Evolutionary conservation across 1,140 invertebrate genomes (phyloP).

Genomic region (Leptoteleia sp.): DNA sequence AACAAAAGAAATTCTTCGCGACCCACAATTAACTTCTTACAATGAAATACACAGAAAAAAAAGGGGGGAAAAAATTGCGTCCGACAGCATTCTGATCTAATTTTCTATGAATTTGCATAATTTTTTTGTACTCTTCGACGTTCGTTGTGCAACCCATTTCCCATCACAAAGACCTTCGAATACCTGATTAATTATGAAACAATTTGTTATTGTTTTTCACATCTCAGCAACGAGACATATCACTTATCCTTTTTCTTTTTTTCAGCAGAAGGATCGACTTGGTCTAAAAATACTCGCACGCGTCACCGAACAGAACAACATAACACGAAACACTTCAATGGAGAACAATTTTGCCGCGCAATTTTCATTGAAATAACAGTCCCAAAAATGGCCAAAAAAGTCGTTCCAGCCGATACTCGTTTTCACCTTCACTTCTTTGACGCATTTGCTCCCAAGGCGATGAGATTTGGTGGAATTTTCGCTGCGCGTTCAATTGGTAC

Average conservation of each 20-base stretch:
- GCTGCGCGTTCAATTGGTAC: too few relatives aligned
- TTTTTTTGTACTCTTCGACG: slow-evolving; percentile 10
- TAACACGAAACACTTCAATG: too few relatives aligned
- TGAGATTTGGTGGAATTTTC: too few relatives aligned
- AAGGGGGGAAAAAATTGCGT: too few relatives aligned
- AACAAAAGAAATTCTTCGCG: neutral
- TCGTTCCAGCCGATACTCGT: too few relatives aligned
- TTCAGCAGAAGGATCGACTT: neutral
- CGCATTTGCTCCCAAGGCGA: too few relatives aligned
- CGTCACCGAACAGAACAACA: neutral
- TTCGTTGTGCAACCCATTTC: slow-evolving; percentile 2
- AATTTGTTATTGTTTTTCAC: slow-evolving; percentile 28
- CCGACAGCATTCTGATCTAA: neutral
- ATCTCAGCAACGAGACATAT: neutral
- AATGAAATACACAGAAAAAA: too few relatives aligned
- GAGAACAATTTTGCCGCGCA: neutral
- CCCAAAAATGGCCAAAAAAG: neutral
- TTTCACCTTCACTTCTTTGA: too few relatives aligned
- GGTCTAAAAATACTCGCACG: neutral
- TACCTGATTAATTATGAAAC: slow-evolving; percentile 24
- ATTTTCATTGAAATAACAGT: neutral
- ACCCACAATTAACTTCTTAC: too few relatives aligned
- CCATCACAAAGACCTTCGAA: slow-evolving; percentile 13
- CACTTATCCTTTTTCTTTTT: neutral
- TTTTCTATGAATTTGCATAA: slow-evolving; percentile 4